These are phyloP conservation scores for Apotomis betuletana DNA, from an alignment of 2,888 invertebrate genomes.

Conservation along the genomic window DNA sequence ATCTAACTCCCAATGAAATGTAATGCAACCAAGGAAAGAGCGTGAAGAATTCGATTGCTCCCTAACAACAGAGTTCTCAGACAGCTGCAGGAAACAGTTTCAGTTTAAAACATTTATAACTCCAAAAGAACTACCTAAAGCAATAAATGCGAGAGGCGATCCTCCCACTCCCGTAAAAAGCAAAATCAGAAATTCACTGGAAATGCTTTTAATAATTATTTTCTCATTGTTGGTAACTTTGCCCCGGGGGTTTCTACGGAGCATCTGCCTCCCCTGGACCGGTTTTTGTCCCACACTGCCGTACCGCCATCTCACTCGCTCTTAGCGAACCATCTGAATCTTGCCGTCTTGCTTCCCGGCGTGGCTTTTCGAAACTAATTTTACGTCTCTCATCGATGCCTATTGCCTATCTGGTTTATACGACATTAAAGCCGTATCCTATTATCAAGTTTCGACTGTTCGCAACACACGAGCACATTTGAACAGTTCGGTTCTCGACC, in stretches of 20 bases:
- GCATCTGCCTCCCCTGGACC: slow-evolving; percentile 81
- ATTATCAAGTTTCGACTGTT: not conserved
- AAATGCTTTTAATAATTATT: slow-evolving; percentile 71
- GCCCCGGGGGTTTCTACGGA: slow-evolving; percentile 73
- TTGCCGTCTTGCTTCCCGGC: slow-evolving; percentile 61
- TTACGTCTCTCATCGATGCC: slow-evolving; percentile 65
- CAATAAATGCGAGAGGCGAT: slow-evolving; percentile 34
- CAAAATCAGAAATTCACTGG: slow-evolving; percentile 53
- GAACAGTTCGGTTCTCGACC: slow-evolving; percentile 4
- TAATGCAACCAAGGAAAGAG: not conserved
- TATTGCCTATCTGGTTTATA: slow-evolving; percentile 40
- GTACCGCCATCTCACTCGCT: slow-evolving; percentile 59
- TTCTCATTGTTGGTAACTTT: slow-evolving; percentile 74
- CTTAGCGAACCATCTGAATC: slow-evolving; percentile 45
- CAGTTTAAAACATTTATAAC: slow-evolving; percentile 32
- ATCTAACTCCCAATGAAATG: not conserved
- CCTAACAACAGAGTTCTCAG: slow-evolving; percentile 5
- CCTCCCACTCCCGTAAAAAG: slow-evolving; percentile 42
- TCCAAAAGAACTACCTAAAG: slow-evolving; percentile 36
- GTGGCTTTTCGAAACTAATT: slow-evolving; percentile 72
- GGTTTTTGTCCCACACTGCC: slow-evolving; percentile 71
- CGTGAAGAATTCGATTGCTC: not conserved
- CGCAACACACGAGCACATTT: slow-evolving; percentile 2
- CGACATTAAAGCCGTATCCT: slow-evolving; percentile 43
- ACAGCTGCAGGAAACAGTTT: slow-evolving; percentile 30